Evolutionary conservation across 2,797 vertebrate species (phyloP).

Genomic region (Semaprochilodus insignis): DNA sequence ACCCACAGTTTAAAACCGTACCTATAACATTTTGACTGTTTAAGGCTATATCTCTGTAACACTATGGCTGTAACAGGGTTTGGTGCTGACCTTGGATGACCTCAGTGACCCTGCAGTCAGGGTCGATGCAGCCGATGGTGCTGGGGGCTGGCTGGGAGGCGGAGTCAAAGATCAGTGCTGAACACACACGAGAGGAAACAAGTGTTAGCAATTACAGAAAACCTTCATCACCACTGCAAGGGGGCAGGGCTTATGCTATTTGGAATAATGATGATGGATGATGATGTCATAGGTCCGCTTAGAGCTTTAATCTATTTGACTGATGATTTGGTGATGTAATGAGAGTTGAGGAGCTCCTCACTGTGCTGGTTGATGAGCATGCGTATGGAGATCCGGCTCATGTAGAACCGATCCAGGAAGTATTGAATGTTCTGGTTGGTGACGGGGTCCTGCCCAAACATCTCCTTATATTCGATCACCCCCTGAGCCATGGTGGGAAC

Average conservation of each 20-base stretch:
- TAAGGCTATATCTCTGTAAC: background rate
- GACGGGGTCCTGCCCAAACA: constrained; percentile 80
- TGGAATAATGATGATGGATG: too few relatives aligned
- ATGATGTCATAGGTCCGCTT: too few relatives aligned
- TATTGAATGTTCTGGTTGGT: constrained; percentile 91
- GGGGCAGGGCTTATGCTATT: background rate
- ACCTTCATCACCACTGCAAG: too few relatives aligned
- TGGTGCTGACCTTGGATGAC: constrained; percentile 81
- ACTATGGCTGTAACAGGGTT: background rate
- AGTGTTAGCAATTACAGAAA: background rate
- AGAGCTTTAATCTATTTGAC: too few relatives aligned
- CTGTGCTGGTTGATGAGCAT: constrained; percentile 94
- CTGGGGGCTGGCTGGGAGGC: constrained; percentile 85
- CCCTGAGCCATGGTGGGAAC: constrained; percentile 92
- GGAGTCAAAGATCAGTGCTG: constrained; percentile 86
- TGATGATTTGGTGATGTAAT: too few relatives aligned
- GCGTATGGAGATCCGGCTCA: constrained; percentile 91
- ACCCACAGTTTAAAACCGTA: background rate
- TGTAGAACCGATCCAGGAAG: constrained; percentile 92
- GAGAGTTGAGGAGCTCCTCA: constrained; percentile 65
- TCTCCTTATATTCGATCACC: constrained; percentile 86
- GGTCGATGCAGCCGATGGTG: constrained; percentile 88
- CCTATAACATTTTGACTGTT: background rate
- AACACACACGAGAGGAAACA: constrained; percentile 18
- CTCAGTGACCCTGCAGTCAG: constrained; percentile 82